Base-by-base conservation (phyloP, 2,113 vertebrate genomes). In the Struthio camelus region DNA sequence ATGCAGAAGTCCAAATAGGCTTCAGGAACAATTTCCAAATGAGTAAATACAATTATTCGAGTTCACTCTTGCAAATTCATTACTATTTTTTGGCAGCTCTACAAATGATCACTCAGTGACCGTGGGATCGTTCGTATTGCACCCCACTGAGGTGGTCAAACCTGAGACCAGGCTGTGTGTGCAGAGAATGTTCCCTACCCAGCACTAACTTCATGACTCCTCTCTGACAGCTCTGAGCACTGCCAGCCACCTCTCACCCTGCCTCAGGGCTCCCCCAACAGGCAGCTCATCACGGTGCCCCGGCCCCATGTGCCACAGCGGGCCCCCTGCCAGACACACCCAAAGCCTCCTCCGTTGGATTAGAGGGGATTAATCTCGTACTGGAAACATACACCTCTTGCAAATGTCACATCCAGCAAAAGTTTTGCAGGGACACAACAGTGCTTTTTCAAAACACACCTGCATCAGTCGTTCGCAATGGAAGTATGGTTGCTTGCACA, bases 1-100 rank as follows among this genome's bases (percentile, higher is more conserved):
- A 64, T 10, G 25, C 72, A 88, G 51, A 86, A 87, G 69, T 93
- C 61, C 90, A 80, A 81, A 0, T 0, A 69, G 4, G 32, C 88
- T 93, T 84, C 84, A 84, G 72, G 80, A 89, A 86, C 81, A 51
- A 38, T 24, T 94, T 96, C 85, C 88, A 75, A 79, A 69, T 79
- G 46, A 93, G 46, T 88, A 86, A 86, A 64, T 81, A 69, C 69
- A 93, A 34, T 86, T 90, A 80, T 75, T 48, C 40, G 32, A 51
- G 9, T 72, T 92, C 83, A 38, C 18, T 75, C 51, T 50, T 79
- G 25, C 27, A 89, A 87, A 78, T 71, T 44, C 1, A 4, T 56
- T 64, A 2, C 10, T 72, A 36, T 87, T 73, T 61, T 59, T 59
- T 16, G 48, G 27, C 25, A 40, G 11, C 32, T 84, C 83, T 90